phyloP scores from a whole-genome alignment of 2,797 vertebrate species.

The Paguma larvata region DNA sequence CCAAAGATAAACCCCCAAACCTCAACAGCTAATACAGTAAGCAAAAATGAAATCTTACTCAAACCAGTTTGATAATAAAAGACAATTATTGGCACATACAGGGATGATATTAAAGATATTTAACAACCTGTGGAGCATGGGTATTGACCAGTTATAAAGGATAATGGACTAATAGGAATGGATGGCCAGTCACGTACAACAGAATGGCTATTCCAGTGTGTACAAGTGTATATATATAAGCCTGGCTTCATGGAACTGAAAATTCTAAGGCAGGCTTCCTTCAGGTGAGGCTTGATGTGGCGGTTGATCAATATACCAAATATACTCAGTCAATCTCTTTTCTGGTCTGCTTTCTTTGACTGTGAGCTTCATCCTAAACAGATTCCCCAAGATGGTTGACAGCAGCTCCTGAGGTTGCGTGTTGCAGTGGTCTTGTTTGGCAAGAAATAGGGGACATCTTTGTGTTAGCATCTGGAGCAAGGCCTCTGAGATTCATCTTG shows the following conservation, averaged over 20 bases:
- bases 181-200: not conserved
- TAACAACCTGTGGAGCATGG: not conserved
- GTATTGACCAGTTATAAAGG: not conserved
- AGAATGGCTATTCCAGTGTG: not conserved
- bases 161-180: not conserved
- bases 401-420: not conserved
- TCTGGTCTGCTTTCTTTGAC: not conserved
- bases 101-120: not conserved
- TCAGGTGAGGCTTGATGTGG: not conserved
- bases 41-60: not conserved
- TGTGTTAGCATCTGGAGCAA: not conserved
- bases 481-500: not conserved
- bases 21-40: not conserved
- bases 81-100: not conserved
- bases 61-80: conserved; percentile 36
- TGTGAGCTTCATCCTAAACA: not conserved
- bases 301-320: not conserved
- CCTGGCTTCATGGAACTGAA: not conserved
- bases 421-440: not conserved
- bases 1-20: not conserved
- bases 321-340: not conserved
- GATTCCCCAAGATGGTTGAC: not conserved
- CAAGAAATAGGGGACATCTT: not conserved
- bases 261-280: not conserved
- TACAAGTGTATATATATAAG: not conserved